Conservation (phyloP, 1,140 invertebrate genomes). For the Scaptomyza montana region DNA sequence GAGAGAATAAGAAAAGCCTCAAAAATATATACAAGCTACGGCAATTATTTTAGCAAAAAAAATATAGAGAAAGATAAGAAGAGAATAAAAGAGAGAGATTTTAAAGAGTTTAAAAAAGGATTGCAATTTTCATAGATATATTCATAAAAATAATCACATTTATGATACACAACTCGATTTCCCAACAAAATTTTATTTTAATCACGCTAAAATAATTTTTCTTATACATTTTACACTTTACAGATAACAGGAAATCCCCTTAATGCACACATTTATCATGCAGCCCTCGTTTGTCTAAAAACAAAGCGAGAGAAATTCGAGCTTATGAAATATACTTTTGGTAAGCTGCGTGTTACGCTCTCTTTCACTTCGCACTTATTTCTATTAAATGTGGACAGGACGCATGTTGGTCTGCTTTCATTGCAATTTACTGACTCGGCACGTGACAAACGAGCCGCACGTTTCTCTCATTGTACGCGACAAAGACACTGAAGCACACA, state of each 20-base stretch:
- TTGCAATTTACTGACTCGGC: constrained; percentile 71
- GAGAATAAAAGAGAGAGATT: not conserved
- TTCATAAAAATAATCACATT: too few species aligned
- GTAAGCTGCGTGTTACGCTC: constrained; percentile 17
- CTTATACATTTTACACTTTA: not conserved
- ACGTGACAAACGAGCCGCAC: constrained; percentile 72
- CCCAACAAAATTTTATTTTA: too few species aligned
- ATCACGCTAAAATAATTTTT: not conserved
- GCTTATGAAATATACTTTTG: constrained; percentile 12
- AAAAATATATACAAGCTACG: too few species aligned
- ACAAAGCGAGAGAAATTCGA: constrained; percentile 5
- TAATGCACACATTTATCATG: constrained; percentile 2
- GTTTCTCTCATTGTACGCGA: constrained; percentile 62
- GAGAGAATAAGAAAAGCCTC: not conserved
- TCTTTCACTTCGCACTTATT: constrained; percentile 45
- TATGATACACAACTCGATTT: too few species aligned
- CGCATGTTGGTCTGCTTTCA: constrained; percentile 46
- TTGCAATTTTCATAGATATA: too few species aligned
- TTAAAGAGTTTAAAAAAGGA: too few species aligned
- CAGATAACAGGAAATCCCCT: not conserved
- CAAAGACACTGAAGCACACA: constrained; percentile 23
- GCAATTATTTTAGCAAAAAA: too few species aligned
- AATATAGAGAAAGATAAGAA: too few species aligned
- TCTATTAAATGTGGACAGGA: constrained; percentile 51
- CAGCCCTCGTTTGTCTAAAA: not conserved